These are phyloP conservation scores for Epirrita christyi DNA, from an alignment of 2,888 invertebrate species.

Conservation along the genomic window DNA sequence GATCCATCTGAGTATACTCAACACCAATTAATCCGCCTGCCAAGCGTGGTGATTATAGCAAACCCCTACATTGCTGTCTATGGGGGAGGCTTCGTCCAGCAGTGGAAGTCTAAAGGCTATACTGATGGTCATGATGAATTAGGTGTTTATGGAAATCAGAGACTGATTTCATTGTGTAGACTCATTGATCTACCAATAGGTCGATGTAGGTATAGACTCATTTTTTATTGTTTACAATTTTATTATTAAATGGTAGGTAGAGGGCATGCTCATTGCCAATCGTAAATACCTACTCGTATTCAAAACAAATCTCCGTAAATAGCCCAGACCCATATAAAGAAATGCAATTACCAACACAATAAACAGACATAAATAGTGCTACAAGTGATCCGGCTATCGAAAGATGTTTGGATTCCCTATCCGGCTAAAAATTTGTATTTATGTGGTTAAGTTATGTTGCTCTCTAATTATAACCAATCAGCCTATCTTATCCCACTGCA, in stretches of 20 bases:
- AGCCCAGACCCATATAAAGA: conserved; percentile 41
- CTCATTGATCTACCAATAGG: neutral
- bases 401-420: neutral
- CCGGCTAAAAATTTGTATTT: neutral
- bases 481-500: too few species aligned
- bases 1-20: too few species aligned
- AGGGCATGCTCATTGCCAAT: conserved; percentile 14
- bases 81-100: too few species aligned
- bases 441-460: too few species aligned
- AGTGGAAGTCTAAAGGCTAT: too few species aligned
- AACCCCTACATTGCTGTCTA: too few species aligned
- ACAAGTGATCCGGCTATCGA: conserved; percentile 15
- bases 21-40: too few species aligned
- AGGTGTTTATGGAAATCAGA: neutral
- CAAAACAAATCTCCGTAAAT: conserved; percentile 28
- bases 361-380: conserved; percentile 41
- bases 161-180: too few species aligned
- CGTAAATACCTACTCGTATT: conserved; percentile 18
- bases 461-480: too few species aligned
- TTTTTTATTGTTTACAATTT: neutral
- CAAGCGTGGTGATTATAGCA: too few species aligned
- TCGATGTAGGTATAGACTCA: too few species aligned
- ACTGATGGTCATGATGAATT: too few species aligned
- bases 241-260: conserved; percentile 20
- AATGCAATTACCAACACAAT: conserved; percentile 57